Conservation (phyloP, 2,888 invertebrate species). For the Cancer borealis region DNA sequence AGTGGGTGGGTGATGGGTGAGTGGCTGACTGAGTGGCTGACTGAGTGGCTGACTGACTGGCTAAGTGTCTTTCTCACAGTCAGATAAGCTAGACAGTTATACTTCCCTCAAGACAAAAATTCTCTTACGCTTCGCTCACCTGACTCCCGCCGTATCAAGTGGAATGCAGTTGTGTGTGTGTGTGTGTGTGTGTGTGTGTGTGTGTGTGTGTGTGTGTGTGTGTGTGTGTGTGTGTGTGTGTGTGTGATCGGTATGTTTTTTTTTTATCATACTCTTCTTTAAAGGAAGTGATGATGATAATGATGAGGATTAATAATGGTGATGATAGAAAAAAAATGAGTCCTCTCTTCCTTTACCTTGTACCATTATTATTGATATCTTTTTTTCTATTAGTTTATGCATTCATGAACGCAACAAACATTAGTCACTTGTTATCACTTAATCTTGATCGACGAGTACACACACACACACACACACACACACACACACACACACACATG, state of each 20-base stretch:
- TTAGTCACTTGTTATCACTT: background rate
- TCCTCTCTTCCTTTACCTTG: background rate
- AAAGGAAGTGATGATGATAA: background rate
- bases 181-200: constrained; percentile 12
- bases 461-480: constrained; percentile 1
- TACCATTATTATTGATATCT: background rate
- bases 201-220: constrained; percentile 6
- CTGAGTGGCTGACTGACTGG: background rate
- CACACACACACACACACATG: background rate
- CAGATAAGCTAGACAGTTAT: background rate
- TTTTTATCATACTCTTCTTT: background rate
- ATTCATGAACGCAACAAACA: background rate
- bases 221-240: constrained; percentile 10
- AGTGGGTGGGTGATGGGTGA: background rate
- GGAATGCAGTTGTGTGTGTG: background rate
- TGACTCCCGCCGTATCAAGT: background rate
- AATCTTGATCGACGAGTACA: background rate
- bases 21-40: background rate
- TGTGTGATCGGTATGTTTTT: background rate
- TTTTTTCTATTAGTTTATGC: background rate
- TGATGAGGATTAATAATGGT: background rate
- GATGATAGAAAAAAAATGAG: background rate
- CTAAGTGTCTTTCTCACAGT: background rate
- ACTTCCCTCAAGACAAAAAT: background rate
- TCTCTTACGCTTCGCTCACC: background rate